Percentiles rank a stretch among this genome's conserved stretches.
These are phyloP conservation scores for Borostomias antarcticus DNA, from an alignment of 2,797 vertebrate species.

Conservation along the genomic window DNA sequence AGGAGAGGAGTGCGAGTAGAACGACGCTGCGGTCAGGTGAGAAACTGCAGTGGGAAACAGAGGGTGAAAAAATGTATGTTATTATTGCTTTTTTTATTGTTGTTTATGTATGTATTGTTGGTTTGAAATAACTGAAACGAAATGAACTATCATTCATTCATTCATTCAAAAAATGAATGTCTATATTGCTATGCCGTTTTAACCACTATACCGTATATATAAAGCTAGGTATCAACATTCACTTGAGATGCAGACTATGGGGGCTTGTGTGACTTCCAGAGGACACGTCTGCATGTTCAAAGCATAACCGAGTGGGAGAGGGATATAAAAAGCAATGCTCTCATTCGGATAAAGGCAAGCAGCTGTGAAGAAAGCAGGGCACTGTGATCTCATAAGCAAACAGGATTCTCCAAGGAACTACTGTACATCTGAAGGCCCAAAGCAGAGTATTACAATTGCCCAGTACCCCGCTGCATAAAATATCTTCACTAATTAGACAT, in stretches of 20 bases:
- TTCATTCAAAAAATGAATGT: slow-evolving; percentile 22
- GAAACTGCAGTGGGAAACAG: slow-evolving; percentile 29
- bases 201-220: too few relatives aligned
- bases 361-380: slow-evolving; percentile 23
- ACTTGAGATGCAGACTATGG: slow-evolving; percentile 22
- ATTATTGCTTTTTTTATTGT: slow-evolving; percentile 28
- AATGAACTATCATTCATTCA: slow-evolving; percentile 32
- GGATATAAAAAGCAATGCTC: slow-evolving; percentile 35
- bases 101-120: too few relatives aligned
- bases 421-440: too few relatives aligned
- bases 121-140: too few relatives aligned
- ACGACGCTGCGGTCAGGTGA: slow-evolving; percentile 19
- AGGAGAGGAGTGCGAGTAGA: slow-evolving; percentile 24
- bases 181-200: too few relatives aligned
- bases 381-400: slow-evolving; percentile 36
- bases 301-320: slow-evolving; percentile 22
- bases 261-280: slow-evolving; percentile 38
- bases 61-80: slow-evolving; percentile 19
- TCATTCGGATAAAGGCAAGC: slow-evolving; percentile 47
- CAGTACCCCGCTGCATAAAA: too few relatives aligned
- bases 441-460: background rate
- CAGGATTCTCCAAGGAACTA: slow-evolving; percentile 42
- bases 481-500: too few relatives aligned
- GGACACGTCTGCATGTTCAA: slow-evolving; percentile 23
- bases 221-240: slow-evolving; percentile 32